Percentiles rank a stretch among this genome's conserved stretches.
phyloP scores from a whole-genome alignment of 2,113 vertebrate genomes.

The Chionodraco myersi region DNA sequence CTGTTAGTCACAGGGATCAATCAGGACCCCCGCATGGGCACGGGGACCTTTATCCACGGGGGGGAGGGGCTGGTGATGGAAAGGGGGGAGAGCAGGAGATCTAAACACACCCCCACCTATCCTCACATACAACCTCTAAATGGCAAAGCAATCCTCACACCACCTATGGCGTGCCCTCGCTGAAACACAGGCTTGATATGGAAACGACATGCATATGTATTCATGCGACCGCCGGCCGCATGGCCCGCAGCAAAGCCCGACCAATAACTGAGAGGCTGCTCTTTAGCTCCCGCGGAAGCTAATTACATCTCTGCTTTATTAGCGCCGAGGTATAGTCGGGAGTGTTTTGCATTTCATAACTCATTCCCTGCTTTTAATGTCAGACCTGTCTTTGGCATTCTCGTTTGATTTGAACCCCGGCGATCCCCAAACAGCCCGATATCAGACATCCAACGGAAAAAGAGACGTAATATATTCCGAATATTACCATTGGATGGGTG shows the following conservation, averaged over 20 bases:
- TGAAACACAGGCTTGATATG: constrained; percentile 75
- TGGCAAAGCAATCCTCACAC: constrained; percentile 56
- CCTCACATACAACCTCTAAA: constrained; percentile 57
- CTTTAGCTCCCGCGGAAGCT: constrained; percentile 70
- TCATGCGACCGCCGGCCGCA: constrained; percentile 66
- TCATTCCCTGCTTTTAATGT: constrained; percentile 77
- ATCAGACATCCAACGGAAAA: constrained; percentile 37
- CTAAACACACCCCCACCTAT: constrained; percentile 36
- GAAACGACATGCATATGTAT: constrained; percentile 81
- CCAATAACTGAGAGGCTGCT: constrained; percentile 74
- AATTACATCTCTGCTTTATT: constrained; percentile 80
- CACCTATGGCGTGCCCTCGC: constrained; percentile 73
- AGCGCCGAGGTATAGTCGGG: constrained; percentile 58
- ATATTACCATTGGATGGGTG: constrained; percentile 3
- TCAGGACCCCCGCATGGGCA: constrained; percentile 60
- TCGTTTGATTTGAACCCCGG: constrained; percentile 61
- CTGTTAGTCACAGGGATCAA: constrained; percentile 68
- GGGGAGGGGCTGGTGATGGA: neutral
- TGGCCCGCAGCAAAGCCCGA: constrained; percentile 69
- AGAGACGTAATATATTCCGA: constrained; percentile 14
- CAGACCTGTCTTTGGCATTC: constrained; percentile 66
- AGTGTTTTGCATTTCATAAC: constrained; percentile 76
- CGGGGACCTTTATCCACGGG: constrained; percentile 64
- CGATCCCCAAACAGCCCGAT: constrained; percentile 41
- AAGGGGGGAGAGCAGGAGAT: constrained; percentile 9